Evolutionary conservation across 2,888 invertebrate species (phyloP), one percentile per base, ranked within the genome.

Genomic region (Noctua pronuba): DNA sequence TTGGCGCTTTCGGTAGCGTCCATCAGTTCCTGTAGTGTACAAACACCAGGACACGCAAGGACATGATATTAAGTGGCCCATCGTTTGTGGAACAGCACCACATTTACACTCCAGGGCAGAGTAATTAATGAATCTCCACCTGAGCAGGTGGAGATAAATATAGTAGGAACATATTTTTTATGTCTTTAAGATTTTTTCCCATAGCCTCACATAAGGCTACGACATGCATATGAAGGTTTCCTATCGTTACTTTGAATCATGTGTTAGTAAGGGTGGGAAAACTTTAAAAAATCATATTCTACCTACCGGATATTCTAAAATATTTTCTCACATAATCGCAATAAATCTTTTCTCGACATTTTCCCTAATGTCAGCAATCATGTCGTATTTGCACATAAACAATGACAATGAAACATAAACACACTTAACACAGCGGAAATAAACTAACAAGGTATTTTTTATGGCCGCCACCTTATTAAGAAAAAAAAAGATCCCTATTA

Each of bases 351-450:
- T 31, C 6, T 58, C 60, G 58, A 55, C 38, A 73, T 71, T 55
- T 82, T 64, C 41, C 38, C 0, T 35, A 46, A 71, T 18, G 4
- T 60, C 28, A 28, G 28, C 21, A 46, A n/a, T 52, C 38, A 44
- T 76, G 11, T 58, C n/a, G 16, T 64, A 24, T 38, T 52, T 73
- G 73, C 58, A 38, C 35, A 62, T 78, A 75, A 84, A 84, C 84
- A 88, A 87, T 73, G 71, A 78, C 86, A 87, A 87, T 71, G 75
- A 79, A 71, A 85, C 67, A 72, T 52, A 73, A 77, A 76, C 58
- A 58, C 44, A 46, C n/a, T 60, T 55, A 46, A 18, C 21, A 70
- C 58, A 58, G 64, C 71, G 82, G 77, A 84, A 84, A 75, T 38
- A 28, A 31, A 41, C 35, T 44, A 82, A 73, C 69, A 38, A 79